A percentile compares a stretch with the other conserved stretches of the same genome.
phyloP scores from a whole-genome alignment of 1,140 invertebrate species.

The Drosophila leontia region DNA sequence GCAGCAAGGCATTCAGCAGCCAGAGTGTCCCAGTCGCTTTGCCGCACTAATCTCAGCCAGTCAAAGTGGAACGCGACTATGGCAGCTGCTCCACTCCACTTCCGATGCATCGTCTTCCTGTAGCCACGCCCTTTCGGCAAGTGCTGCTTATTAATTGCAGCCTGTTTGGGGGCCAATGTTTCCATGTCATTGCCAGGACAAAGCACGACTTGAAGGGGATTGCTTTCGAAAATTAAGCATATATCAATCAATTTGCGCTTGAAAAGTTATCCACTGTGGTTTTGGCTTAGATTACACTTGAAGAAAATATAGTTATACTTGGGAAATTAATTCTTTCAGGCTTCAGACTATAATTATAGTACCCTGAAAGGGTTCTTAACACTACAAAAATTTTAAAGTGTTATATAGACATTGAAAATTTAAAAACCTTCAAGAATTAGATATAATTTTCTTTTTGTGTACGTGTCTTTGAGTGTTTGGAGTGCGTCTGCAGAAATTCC shows the following conservation, averaged over 20 bases:
- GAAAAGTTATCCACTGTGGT: neutral
- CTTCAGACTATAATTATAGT: no score
- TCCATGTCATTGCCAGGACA: constrained; percentile 44
- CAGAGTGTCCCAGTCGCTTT: constrained; percentile 36
- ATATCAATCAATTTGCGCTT: constrained; percentile 42
- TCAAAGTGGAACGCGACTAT: constrained; percentile 32
- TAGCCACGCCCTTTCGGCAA: constrained; percentile 9
- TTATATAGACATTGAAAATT: no score
- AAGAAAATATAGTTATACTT: neutral
- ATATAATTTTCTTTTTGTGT: neutral
- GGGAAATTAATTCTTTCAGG: no score
- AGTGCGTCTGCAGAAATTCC: constrained; percentile 23
- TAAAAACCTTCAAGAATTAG: neutral
- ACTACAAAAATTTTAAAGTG: no score
- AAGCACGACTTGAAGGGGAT: neutral
- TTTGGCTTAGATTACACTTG: neutral
- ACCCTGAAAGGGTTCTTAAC: no score
- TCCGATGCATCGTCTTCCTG: neutral
- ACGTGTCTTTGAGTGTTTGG: neutral
- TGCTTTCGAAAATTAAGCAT: constrained; percentile 28
- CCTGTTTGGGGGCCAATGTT: constrained; percentile 32
- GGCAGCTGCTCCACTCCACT: constrained; percentile 35
- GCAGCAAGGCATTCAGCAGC: constrained; percentile 27
- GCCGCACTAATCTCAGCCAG: constrained; percentile 56
- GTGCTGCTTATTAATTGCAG: constrained; percentile 66